Evolutionary conservation across 2,888 invertebrate species (phyloP).

Genomic region (Cosmopolites sordidus): DNA sequence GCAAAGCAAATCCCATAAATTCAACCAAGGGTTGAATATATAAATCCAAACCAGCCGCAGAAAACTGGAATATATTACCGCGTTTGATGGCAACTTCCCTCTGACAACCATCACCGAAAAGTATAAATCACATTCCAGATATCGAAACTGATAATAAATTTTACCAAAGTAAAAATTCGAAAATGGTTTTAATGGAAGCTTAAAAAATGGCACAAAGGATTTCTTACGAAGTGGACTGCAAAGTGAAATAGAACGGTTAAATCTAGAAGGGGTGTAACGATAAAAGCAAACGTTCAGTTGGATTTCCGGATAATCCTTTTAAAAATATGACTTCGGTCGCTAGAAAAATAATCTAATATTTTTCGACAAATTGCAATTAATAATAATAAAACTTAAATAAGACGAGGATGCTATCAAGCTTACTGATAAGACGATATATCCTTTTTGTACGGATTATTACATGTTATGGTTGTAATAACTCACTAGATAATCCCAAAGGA

Average conservation of each 20-base stretch:
- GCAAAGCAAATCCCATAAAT: not conserved
- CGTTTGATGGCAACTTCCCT: not conserved
- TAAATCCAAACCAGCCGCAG: not conserved
- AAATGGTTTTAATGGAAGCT: too few species aligned
- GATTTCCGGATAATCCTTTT: not conserved
- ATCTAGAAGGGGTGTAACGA: not conserved
- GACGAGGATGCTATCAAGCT: not conserved
- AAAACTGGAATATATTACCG: not conserved
- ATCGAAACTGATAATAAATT: too few species aligned
- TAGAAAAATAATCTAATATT: not conserved
- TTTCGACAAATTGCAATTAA: not conserved
- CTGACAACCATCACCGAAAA: not conserved
- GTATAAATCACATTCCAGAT: not conserved
- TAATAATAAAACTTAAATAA: not conserved
- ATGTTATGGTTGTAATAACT: not conserved
- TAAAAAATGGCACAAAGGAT: too few species aligned
- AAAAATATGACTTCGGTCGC: not conserved
- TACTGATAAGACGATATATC: not conserved
- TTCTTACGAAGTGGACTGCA: not conserved
- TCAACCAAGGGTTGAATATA: not conserved
- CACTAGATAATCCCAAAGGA: not conserved
- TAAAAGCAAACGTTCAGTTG: not conserved
- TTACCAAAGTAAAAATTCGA: too few species aligned
- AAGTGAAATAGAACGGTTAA: not conserved
- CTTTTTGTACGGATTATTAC: not conserved